Evolutionary conservation across 2,888 invertebrate species (phyloP), one percentile per base, ranked within the genome.

Genomic region (Pilophorus perplexus): DNA sequence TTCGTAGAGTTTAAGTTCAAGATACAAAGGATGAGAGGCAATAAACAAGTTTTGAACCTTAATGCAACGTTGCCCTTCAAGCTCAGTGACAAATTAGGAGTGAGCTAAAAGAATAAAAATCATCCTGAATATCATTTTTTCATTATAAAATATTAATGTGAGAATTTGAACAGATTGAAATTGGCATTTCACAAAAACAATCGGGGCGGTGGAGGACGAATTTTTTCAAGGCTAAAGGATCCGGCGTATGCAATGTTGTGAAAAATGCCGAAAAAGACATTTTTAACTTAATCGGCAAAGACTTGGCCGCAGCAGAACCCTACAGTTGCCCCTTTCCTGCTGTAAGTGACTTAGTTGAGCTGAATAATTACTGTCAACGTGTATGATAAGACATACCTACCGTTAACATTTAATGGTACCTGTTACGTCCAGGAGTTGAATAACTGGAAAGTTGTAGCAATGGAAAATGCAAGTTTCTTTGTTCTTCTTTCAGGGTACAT

Each of bases 191-290:
- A 12, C 10, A 38, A 10, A 55, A 55, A 23, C 33, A 38, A 14
- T 20, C 33, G 20, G 55, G 55, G 10, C 37, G 22, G 8, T 55
- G 55, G 55, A 55, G 38, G 6, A 37, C 55, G 12, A 55, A 55
- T 12, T 55, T 55, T 20, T 37, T 55, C 38, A 22, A 37, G n/a
- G 12, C 22, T 2, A 37, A 20, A 55, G 55, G 55, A 20, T 22
- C 33, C 18, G 37, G 37, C 1, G 1, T 55, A 12, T 55, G 55
- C 18, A 37, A 16, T 12, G 38, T 2, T 6, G n/a, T 55, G 2
- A 37, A 20, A 55, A 2, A n/a, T n/a, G 38, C 37, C 22, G 37
- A 55, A 37, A 22, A 18, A 8, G 33, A 55, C 12, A 4, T 55
- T 6, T 55, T 55, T 23, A 33, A 22, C 3, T 6, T 37, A 2